Conservation (phyloP, 2,797 vertebrate species). For the Spinus olivaceus region DNA sequence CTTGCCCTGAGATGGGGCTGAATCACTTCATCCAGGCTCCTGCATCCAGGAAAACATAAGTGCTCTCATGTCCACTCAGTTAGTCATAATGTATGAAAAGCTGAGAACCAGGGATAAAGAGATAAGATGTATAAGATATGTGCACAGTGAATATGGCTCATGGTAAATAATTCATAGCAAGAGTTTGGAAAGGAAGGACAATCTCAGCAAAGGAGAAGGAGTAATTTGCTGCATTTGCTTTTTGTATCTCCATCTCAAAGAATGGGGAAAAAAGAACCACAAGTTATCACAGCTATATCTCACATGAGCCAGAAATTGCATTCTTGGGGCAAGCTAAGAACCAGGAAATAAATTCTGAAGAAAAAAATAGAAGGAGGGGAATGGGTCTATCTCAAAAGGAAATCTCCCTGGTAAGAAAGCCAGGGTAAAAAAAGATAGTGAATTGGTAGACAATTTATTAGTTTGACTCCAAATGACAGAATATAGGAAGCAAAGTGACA, state of each 20-base stretch:
- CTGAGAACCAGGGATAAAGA: neutral
- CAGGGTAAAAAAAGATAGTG: neutral
- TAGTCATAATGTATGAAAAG: neutral
- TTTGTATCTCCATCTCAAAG: neutral
- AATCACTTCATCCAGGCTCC: neutral
- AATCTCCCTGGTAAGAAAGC: neutral
- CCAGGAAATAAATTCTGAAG: neutral
- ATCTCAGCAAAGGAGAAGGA: neutral
- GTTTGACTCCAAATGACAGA: neutral
- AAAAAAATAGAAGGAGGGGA: neutral
- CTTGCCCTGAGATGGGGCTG: neutral
- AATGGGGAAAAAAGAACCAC: neutral
- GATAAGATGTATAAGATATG: neutral
- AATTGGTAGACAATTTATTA: neutral
- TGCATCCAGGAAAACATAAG: neutral
- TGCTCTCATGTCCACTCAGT: neutral
- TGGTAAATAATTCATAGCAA: neutral
- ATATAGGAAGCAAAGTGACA: neutral
- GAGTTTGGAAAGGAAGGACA: neutral
- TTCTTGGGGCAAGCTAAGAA: neutral
- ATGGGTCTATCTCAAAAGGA: neutral
- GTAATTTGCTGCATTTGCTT: neutral
- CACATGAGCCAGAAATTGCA: neutral
- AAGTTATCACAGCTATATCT: neutral
- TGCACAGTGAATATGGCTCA: neutral